Evolutionary conservation across 2,113 vertebrate species (phyloP), one percentile per base, ranked within the genome.

Genomic region (Saimiri boliviensis): DNA sequence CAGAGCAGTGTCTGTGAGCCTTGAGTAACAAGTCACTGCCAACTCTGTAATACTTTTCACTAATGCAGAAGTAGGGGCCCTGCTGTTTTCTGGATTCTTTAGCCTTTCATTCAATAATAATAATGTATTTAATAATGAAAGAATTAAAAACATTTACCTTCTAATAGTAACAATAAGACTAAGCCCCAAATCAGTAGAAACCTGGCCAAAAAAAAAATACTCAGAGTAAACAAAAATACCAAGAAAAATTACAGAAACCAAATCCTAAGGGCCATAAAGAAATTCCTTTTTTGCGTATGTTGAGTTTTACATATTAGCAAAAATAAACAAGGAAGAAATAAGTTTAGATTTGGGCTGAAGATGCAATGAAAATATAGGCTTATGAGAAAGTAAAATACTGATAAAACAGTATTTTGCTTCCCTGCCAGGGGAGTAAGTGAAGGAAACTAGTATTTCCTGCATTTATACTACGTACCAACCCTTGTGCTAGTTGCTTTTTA

Each of bases 271-370:
- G 4, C 40, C 70, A 76, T 42, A 73, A 66, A 85, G 56, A 8
- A 73, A 74, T 74, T 21, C 60, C 8, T 71, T 89, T 71, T 54
- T 85, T 77, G 12, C 89, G 13, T 63, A n/a, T 76, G 8, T 66
- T 94, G 54, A 82, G n/a, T 47, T 94, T 91, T 93, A 85, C 20
- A 27, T 63, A 83, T 94, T 91, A 94, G 40, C 21, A 94, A 74
- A 56, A 86, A 4, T 79, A 93, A 93, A 37, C 11, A 70, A 95
- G 37, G 52, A 94, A 96, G 49, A n/a, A 81, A 37, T 66, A 45
- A n/a, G 27, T 42, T 8, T 85, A 10, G 25, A 4, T 40, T 84
- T 81, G n/a, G 82, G 25, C 35, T 63, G 21, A 93, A 56, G 60
- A 80, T 49, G 17, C 8, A 35, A 47, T 68, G n/a, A 58, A 6